A percentile compares a stretch with the other conserved stretches of the same genome.
phyloP scores from a whole-genome alignment of 1,140 invertebrate species.

The Melipona quadrifasciata region DNA sequence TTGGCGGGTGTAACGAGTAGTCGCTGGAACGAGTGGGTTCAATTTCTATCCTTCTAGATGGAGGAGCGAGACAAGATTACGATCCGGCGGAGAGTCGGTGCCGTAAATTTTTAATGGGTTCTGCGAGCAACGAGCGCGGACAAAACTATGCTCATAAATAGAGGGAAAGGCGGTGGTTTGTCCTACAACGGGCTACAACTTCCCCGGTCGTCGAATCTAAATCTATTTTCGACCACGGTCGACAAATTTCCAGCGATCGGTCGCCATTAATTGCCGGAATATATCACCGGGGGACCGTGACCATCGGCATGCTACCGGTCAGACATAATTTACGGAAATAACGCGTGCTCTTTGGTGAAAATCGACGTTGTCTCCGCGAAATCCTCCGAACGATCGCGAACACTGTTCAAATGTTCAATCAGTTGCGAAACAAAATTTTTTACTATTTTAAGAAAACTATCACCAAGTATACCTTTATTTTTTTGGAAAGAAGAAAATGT shows the following conservation, averaged over 20 bases:
- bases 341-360: slow-evolving; percentile 27
- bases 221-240: slow-evolving; percentile 71
- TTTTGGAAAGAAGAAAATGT: no score
- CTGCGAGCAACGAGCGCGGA: background rate
- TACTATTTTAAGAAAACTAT: no score
- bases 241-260: slow-evolving; percentile 72
- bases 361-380: background rate
- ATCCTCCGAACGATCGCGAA: background rate
- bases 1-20: no score
- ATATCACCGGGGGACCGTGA: slow-evolving; percentile 70
- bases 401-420: no score
- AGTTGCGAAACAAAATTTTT: no score
- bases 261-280: slow-evolving; percentile 76
- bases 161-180: slow-evolving; percentile 13
- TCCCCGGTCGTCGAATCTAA: slow-evolving; percentile 64
- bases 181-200: slow-evolving; percentile 25
- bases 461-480: no score
- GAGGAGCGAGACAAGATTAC: slow-evolving; percentile 26
- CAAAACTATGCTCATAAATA: slow-evolving; percentile 43
- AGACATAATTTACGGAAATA: slow-evolving; percentile 76
- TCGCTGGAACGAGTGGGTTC: background rate
- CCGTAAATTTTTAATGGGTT: slow-evolving; percentile 42
- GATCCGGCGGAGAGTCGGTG: background rate
- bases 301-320: slow-evolving; percentile 42
- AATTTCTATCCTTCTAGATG: background rate